Percentiles rank a stretch among this genome's conserved stretches.
Conservation (phyloP, 2,113 vertebrate genomes). For the Dromiciops gliroides region DNA sequence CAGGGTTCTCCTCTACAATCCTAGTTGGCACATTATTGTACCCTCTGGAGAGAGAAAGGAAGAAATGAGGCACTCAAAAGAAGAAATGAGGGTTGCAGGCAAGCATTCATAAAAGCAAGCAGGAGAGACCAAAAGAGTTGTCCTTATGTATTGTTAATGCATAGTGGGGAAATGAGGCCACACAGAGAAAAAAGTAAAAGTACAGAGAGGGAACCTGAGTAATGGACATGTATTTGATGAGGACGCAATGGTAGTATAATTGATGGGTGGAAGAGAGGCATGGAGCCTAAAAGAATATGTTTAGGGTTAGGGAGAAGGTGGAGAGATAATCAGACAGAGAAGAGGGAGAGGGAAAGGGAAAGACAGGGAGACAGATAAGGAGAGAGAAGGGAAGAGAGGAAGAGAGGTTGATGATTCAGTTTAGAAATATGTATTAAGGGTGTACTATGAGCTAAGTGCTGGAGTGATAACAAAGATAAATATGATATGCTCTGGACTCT, state of each 20-base stretch:
- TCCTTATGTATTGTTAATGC: not conserved
- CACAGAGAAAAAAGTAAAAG: not conserved
- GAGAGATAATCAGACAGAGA: not conserved
- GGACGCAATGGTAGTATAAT: not conserved
- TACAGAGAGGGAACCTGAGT: not conserved
- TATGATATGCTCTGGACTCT: not conserved
- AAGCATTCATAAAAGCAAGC: not conserved
- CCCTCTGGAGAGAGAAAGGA: not conserved
- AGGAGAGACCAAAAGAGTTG: not conserved
- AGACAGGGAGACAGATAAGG: not conserved
- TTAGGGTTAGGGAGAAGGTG: not conserved
- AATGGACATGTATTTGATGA: not conserved
- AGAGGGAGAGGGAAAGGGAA: not conserved
- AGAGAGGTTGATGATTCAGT: not conserved
- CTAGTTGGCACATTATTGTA: not conserved
- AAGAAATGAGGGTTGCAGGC: accelerated
- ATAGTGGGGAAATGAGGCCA: not conserved
- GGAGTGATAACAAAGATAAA: too few relatives aligned
- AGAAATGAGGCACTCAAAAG: not conserved
- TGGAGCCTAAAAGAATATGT: not conserved
- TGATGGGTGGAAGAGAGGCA: not conserved
- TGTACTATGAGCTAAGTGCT: too few relatives aligned
- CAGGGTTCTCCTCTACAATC: not conserved
- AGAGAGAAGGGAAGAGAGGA: not conserved
- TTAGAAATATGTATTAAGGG: not conserved